A percentile compares a stretch with the other conserved stretches of the same genome.
Evolutionary conservation across 2,888 invertebrate genomes (phyloP).

Genomic region (Hydriomena furcata): DNA sequence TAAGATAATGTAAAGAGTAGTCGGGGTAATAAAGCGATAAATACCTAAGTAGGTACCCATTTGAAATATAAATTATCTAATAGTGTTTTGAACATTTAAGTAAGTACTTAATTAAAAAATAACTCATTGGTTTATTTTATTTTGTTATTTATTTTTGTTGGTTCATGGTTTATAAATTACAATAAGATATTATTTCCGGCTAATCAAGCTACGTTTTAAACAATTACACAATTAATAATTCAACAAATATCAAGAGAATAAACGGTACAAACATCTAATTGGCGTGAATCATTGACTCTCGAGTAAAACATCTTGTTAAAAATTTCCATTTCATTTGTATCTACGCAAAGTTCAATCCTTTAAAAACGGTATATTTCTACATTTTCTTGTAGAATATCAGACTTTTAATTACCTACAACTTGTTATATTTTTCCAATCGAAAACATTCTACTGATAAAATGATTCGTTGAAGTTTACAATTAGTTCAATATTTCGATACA

Average conservation of each 20-base stretch:
- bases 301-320: conserved; percentile 70
- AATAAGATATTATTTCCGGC: conserved; percentile 4
- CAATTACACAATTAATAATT: conserved; percentile 25
- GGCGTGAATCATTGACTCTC: conserved; percentile 59
- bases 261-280: conserved; percentile 58
- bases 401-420: conserved; percentile 26
- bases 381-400: conserved; percentile 14
- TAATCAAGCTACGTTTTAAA: conserved; percentile 7
- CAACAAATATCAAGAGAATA: conserved; percentile 46
- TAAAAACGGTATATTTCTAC: conserved; percentile 39
- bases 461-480: not conserved
- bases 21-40: too few relatives aligned
- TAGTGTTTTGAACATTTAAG: too few relatives aligned
- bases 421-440: conserved; percentile 28
- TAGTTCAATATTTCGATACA: conserved; percentile 1
- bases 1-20: too few relatives aligned
- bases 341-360: conserved; percentile 68
- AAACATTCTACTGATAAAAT: conserved; percentile 5
- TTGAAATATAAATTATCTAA: too few relatives aligned
- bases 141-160: not conserved
- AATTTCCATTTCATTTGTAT: conserved; percentile 77
- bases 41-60: too few relatives aligned
- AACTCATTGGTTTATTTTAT: too few relatives aligned
- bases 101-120: too few relatives aligned
- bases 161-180: not conserved